These are phyloP conservation scores for Metallyticus violacea DNA, from an alignment of 2,888 invertebrate genomes.

Conservation along the genomic window DNA sequence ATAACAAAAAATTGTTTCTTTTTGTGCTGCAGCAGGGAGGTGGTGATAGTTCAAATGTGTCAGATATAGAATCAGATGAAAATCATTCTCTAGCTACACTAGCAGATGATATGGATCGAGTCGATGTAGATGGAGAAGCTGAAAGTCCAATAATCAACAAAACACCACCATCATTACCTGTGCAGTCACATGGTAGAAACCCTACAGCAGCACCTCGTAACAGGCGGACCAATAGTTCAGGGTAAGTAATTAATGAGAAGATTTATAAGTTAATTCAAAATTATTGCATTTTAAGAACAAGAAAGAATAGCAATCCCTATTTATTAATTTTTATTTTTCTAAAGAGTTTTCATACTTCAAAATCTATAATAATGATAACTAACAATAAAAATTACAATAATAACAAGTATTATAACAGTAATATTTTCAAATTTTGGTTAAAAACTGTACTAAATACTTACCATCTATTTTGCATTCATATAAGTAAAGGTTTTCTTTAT, in stretches of 20 bases:
- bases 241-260: conserved; percentile 28
- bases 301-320: too few relatives aligned
- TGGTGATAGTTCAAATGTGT: conserved; percentile 16
- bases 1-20: neutral
- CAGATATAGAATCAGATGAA: conserved; percentile 13
- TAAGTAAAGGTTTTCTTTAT: neutral
- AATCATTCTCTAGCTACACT: neutral
- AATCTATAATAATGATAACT: too few relatives aligned
- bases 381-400: too few relatives aligned
- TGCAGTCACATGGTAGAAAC: neutral
- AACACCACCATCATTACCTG: neutral
- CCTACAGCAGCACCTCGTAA: neutral
- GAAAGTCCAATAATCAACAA: neutral
- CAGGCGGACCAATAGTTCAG: conserved; percentile 25
- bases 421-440: too few relatives aligned
- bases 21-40: neutral
- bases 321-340: too few relatives aligned
- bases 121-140: conserved; percentile 6
- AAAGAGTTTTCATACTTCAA: too few relatives aligned
- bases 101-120: neutral
- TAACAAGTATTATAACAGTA: too few relatives aligned
- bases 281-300: too few relatives aligned
- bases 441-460: too few relatives aligned
- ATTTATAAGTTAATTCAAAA: too few relatives aligned
- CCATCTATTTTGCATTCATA: too few relatives aligned